A percentile compares a stretch with the other conserved stretches of the same genome.
Conservation (phyloP, 1,140 invertebrate species). For the Cherax quadricarinatus region DNA sequence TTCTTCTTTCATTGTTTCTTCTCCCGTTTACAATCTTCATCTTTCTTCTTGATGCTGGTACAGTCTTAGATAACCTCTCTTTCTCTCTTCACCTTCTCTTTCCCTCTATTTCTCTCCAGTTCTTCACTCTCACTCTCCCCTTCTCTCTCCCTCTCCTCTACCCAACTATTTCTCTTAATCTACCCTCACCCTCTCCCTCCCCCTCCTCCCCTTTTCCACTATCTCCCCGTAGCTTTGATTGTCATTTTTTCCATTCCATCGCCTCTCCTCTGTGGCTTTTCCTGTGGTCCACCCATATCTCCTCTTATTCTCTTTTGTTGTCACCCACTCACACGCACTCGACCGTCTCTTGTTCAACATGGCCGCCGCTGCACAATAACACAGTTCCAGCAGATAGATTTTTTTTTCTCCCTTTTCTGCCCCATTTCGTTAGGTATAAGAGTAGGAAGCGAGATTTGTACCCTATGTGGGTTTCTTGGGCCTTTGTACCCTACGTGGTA, state of each 20-base stretch:
- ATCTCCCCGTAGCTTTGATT: background rate
- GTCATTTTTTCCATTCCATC: slow-evolving; percentile 1
- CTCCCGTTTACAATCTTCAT: no score
- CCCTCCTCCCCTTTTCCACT: background rate
- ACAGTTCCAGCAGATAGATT: background rate
- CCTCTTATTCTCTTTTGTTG: background rate
- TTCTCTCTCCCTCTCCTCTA: background rate
- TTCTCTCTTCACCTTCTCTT: no score
- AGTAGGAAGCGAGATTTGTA: background rate
- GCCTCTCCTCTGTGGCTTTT: background rate
- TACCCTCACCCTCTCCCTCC: background rate
- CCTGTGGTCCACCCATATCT: background rate
- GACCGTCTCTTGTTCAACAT: slow-evolving; percentile 17
- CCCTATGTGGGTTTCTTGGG: background rate
- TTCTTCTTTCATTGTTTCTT: no score
- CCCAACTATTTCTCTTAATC: background rate
- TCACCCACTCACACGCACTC: slow-evolving; percentile 5
- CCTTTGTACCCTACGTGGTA: background rate
- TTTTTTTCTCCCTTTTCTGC: background rate
- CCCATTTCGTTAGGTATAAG: background rate
- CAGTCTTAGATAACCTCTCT: no score
- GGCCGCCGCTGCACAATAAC: background rate
- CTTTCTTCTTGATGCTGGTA: no score
- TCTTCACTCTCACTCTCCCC: background rate
- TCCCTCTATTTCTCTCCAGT: no score